A percentile compares a stretch with the other conserved stretches of the same genome.
These are phyloP conservation scores for Falco cherrug DNA, from an alignment of 2,797 vertebrate genomes.

Conservation along the genomic window DNA sequence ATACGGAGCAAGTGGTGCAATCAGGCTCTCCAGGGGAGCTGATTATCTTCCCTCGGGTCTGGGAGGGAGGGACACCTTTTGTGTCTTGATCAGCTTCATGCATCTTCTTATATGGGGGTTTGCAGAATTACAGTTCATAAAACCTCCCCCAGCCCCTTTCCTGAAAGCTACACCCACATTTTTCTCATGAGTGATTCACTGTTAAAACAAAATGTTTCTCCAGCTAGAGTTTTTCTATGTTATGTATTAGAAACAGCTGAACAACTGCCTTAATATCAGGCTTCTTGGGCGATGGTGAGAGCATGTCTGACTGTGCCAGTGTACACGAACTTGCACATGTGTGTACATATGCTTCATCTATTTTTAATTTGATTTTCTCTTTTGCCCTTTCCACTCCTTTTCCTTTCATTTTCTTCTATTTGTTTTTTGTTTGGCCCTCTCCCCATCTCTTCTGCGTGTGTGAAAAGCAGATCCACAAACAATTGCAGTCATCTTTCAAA, in stretches of 20 bases:
- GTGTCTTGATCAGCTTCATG: neutral
- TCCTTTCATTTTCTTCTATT: constrained; percentile 20
- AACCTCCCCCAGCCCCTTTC: constrained; percentile 35
- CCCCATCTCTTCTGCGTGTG: neutral
- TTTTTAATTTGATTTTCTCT: neutral
- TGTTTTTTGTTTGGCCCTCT: neutral
- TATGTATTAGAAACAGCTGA: constrained; percentile 48
- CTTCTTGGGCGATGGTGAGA: neutral
- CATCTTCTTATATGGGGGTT: constrained; percentile 18
- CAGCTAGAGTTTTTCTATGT: neutral
- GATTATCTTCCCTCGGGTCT: neutral
- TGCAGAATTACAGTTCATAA: constrained; percentile 50
- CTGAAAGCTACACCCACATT: constrained; percentile 66
- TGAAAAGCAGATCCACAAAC: neutral
- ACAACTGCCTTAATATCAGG: neutral
- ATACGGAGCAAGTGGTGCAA: neutral
- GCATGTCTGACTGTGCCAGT: neutral
- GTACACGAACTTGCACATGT: neutral
- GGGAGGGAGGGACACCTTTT: neutral
- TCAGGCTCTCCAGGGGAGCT: neutral
- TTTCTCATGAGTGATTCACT: constrained; percentile 65
- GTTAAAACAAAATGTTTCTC: constrained; percentile 31
- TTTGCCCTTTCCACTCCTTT: neutral
- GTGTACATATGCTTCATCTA: neutral
- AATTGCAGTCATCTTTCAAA: neutral